Conservation (phyloP, 1,140 invertebrate species). For the Geopemphigus sp. region DNA sequence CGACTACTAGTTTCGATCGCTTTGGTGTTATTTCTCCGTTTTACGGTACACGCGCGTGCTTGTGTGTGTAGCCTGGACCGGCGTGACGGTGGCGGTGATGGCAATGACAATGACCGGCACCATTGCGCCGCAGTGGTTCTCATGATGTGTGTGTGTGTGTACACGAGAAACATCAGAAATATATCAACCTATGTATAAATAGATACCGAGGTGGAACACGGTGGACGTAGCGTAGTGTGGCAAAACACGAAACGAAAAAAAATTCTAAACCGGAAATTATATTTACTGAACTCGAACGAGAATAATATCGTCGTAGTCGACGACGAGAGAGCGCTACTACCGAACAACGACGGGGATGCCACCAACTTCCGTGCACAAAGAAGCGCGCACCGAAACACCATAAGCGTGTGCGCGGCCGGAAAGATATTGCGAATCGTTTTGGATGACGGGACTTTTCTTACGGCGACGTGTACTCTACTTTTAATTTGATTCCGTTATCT, state of each 20-base stretch:
- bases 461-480: background rate
- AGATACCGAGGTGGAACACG: background rate
- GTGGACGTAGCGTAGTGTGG: constrained; percentile 3
- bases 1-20: background rate
- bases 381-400: constrained; percentile 12
- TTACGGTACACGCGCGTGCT: background rate
- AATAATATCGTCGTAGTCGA: constrained; percentile 17
- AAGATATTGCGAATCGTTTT: constrained; percentile 36
- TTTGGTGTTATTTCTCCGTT: background rate
- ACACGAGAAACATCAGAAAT: background rate
- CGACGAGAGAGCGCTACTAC: background rate
- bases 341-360: background rate
- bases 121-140: constrained; percentile 19
- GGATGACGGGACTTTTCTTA: background rate
- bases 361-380: constrained; percentile 24
- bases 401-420: background rate
- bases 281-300: constrained; percentile 42
- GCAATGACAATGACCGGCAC: constrained; percentile 40
- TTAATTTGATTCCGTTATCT: background rate
- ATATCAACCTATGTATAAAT: background rate
- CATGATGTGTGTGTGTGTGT: background rate
- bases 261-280: constrained; percentile 29
- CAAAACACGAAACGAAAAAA: background rate
- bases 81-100: background rate
- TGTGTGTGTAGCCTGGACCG: constrained; percentile 3